Evolutionary conservation across 2,888 invertebrate species (phyloP).

Genomic region (Drosophila pegasa): DNA sequence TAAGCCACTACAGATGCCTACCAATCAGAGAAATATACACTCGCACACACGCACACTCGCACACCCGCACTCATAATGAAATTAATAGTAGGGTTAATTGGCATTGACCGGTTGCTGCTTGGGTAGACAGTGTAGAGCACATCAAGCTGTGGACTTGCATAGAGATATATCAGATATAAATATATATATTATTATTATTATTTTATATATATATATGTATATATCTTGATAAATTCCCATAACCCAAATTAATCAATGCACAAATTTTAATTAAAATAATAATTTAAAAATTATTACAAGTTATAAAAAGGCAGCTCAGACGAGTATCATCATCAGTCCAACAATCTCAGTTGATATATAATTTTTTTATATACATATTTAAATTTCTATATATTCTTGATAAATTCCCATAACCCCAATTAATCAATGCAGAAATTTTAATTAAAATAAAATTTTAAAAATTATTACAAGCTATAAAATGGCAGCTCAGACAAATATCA

Average conservation of each 20-base stretch:
- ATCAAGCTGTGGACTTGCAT: background rate
- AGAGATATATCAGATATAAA: background rate
- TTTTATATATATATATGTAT: too few species aligned
- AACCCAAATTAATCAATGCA: too few species aligned
- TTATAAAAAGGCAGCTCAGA: too few species aligned
- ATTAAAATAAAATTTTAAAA: background rate
- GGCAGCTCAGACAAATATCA: background rate
- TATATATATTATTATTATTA: too few species aligned
- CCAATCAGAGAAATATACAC: background rate
- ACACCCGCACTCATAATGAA: background rate
- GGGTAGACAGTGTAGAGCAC: background rate
- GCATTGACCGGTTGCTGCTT: conserved; percentile 10
- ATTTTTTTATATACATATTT: too few species aligned
- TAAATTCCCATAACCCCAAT: too few species aligned
- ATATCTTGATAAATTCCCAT: too few species aligned
- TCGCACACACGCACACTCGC: background rate
- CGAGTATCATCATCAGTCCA: background rate
- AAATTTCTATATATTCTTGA: too few species aligned
- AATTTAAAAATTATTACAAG: background rate
- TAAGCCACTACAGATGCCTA: conserved; percentile 3
- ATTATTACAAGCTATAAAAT: background rate
- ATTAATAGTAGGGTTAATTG: conserved; percentile 33
- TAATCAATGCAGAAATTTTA: background rate
- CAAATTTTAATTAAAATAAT: background rate
- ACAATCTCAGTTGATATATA: background rate